Conservation (phyloP, 2,888 invertebrate species). For the Aromia moschata region DNA sequence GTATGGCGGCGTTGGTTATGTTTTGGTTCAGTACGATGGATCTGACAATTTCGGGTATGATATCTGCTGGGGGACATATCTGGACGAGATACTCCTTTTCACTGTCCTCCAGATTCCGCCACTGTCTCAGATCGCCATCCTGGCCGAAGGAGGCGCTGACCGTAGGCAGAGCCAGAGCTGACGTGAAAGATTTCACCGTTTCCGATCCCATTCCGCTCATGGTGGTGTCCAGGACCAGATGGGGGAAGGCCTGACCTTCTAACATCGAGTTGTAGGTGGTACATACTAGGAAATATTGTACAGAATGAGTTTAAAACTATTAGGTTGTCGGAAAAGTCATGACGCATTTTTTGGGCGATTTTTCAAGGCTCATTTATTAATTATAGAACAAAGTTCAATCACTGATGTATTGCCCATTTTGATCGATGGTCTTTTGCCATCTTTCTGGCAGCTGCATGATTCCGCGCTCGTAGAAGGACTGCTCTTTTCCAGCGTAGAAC, state of each 20-base stretch:
- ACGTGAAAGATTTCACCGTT: constrained; percentile 84
- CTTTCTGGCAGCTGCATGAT: too few relatives aligned
- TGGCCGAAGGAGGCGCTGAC: constrained; percentile 88
- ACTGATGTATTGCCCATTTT: too few relatives aligned
- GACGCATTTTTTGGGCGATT: too few relatives aligned
- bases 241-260: constrained; percentile 73
- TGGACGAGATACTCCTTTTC: constrained; percentile 83
- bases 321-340: too few relatives aligned
- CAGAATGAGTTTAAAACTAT: too few relatives aligned
- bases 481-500: too few relatives aligned
- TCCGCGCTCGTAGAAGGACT: too few relatives aligned
- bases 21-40: constrained; percentile 84
- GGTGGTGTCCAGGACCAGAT: constrained; percentile 84
- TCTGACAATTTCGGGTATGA: constrained; percentile 84
- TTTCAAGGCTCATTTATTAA: too few relatives aligned
- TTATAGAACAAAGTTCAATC: too few relatives aligned
- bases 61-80: constrained; percentile 85
- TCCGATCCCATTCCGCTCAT: constrained; percentile 84
- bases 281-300: constrained; percentile 70
- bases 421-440: too few relatives aligned
- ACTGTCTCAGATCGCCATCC: constrained; percentile 82
- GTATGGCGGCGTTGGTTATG: constrained; percentile 89
- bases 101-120: constrained; percentile 77
- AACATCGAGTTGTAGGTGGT: constrained; percentile 74
- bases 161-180: constrained; percentile 82